A percentile compares a stretch with the other conserved stretches of the same genome.
Evolutionary conservation across 2,888 invertebrate species (phyloP).

Genomic region (Chironomus riparius): DNA sequence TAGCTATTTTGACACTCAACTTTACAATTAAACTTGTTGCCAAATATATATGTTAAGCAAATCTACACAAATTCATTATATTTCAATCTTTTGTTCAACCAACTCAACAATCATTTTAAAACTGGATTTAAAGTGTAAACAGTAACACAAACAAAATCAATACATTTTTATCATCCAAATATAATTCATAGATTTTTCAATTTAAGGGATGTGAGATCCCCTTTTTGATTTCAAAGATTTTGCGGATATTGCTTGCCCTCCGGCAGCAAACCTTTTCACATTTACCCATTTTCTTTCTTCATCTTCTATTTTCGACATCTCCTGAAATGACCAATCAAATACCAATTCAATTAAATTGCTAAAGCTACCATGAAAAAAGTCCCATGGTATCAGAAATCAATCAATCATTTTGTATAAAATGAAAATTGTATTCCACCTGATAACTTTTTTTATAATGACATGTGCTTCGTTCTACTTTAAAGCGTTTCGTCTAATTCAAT

Average conservation of each 20-base stretch:
- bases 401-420: not conserved
- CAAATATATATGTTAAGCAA: not conserved
- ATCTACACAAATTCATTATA: not conserved
- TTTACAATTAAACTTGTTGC: not conserved
- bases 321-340: conserved; percentile 5
- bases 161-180: too few relatives aligned
- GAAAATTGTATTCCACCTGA: not conserved
- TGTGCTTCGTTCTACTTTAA: not conserved
- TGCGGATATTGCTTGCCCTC: too few relatives aligned
- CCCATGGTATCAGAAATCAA: not conserved
- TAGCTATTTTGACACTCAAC: too few relatives aligned
- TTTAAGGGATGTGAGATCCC: too few relatives aligned
- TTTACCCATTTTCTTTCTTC: too few relatives aligned
- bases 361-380: not conserved
- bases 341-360: not conserved
- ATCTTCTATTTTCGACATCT: too few relatives aligned
- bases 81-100: not conserved
- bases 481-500: too few relatives aligned
- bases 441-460: not conserved
- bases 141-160: too few relatives aligned
- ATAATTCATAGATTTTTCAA: too few relatives aligned
- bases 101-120: not conserved
- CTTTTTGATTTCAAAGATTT: too few relatives aligned
- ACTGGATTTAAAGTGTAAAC: too few relatives aligned
- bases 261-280: too few relatives aligned